phyloP scores from a whole-genome alignment of 2,888 invertebrate genomes.

The Andrena dorsata region DNA sequence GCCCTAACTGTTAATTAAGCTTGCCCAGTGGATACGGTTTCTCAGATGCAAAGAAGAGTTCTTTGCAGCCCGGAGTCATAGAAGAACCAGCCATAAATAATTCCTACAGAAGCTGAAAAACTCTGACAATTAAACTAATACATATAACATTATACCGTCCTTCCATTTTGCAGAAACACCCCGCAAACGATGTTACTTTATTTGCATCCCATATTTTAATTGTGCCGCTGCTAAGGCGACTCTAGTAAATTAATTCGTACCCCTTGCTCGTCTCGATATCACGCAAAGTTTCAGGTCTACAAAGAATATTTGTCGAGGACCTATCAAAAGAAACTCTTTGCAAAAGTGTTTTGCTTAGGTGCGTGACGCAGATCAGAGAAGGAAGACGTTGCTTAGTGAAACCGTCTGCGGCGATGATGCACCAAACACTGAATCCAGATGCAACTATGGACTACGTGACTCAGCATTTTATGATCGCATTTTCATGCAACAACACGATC shows the following conservation, averaged over 20 bases:
- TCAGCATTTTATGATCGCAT: constrained; percentile 65
- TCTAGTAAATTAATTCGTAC: background rate
- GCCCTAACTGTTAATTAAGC: constrained; percentile 52
- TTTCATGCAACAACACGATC: constrained; percentile 69
- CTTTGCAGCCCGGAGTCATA: background rate
- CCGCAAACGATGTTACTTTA: background rate
- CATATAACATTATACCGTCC: background rate
- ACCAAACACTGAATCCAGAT: constrained; percentile 62
- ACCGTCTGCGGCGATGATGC: constrained; percentile 48
- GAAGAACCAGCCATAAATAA: background rate
- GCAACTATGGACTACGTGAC: constrained; percentile 70
- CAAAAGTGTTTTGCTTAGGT: constrained; percentile 42
- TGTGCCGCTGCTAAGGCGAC: too few relatives aligned
- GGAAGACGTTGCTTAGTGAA: constrained; percentile 18
- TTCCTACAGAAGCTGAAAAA: background rate
- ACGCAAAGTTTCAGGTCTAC: too few relatives aligned
- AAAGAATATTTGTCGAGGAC: background rate
- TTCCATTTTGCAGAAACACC: background rate
- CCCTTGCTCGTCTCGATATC: too few relatives aligned
- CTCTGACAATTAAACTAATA: background rate
- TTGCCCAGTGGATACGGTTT: constrained; percentile 11
- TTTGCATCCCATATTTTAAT: too few relatives aligned
- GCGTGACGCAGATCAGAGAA: constrained; percentile 18
- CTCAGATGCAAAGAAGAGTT: background rate
- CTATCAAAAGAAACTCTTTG: constrained; percentile 6